Percentiles rank a stretch among this genome's conserved stretches.
Conservation (phyloP, 2,113 vertebrate species). For the Orycteropus afer region DNA sequence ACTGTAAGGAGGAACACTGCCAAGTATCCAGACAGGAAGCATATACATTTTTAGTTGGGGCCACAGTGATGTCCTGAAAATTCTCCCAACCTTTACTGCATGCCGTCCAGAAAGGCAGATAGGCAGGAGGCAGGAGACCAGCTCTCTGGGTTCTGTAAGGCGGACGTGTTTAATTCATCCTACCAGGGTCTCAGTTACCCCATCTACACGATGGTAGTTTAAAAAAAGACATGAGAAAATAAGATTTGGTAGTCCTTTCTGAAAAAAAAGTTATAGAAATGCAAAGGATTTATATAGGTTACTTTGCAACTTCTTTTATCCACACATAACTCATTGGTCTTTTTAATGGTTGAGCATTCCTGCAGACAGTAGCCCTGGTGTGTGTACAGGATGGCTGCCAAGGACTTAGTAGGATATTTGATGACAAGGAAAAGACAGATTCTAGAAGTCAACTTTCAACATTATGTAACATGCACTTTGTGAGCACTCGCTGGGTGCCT, state of each 20-base stretch:
- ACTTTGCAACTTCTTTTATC: background rate
- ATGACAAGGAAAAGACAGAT: background rate
- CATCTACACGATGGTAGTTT: background rate
- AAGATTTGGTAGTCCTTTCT: background rate
- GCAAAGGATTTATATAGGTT: background rate
- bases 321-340: background rate
- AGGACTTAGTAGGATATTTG: background rate
- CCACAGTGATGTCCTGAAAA: background rate
- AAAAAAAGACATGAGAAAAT: too few species aligned
- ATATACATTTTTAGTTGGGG: background rate
- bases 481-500: background rate
- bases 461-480: accelerated
- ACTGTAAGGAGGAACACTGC: background rate
- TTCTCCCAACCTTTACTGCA: background rate
- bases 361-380: background rate
- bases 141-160: background rate
- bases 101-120: background rate
- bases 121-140: background rate
- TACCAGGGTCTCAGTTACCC: background rate
- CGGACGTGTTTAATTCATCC: background rate
- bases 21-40: background rate
- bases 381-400: accelerated
- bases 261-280: background rate
- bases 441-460: background rate
- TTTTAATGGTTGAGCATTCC: background rate